These are phyloP conservation scores for Sphaeramia orbicularis DNA, from an alignment of 2,797 vertebrate genomes.

Conservation along the genomic window DNA sequence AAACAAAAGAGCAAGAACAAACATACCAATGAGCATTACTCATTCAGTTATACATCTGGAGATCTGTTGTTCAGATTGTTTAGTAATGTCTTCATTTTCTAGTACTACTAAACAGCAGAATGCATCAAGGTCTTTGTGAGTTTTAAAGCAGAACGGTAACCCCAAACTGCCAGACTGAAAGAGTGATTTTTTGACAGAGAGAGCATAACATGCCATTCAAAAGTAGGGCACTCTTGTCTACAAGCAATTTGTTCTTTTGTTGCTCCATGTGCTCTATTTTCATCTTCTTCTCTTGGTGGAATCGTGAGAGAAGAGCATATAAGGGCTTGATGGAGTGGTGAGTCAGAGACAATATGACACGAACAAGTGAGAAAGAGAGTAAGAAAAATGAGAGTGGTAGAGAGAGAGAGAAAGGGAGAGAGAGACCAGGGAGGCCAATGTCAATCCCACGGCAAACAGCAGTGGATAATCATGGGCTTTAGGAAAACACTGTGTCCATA, in stretches of 20 bases:
- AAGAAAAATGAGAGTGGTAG: constrained; percentile 32
- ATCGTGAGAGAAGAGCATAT: constrained; percentile 61
- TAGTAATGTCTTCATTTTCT: neutral
- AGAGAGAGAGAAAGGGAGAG: constrained; percentile 38
- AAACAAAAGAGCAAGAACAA: no score
- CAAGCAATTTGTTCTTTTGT: constrained; percentile 80
- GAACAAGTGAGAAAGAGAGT: constrained; percentile 69
- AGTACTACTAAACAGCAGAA: constrained; percentile 27
- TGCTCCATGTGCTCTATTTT: constrained; percentile 77
- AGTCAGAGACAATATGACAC: constrained; percentile 74
- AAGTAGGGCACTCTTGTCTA: constrained; percentile 77
- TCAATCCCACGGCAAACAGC: constrained; percentile 84
- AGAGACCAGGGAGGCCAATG: constrained; percentile 77
- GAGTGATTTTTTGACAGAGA: constrained; percentile 57
- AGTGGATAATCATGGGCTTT: constrained; percentile 85
- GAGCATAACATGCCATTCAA: constrained; percentile 77
- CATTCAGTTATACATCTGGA: neutral
- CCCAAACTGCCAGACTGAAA: constrained; percentile 65
- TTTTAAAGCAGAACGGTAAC: constrained; percentile 50
- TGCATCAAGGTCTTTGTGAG: constrained; percentile 27
- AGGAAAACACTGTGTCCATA: constrained; percentile 86
- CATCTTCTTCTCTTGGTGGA: constrained; percentile 72
- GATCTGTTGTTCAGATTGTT: constrained; percentile 11
- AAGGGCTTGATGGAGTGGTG: constrained; percentile 76
- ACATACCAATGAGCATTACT: no score